These are phyloP conservation scores for Hemicentrotus pulcherrimus DNA, from an alignment of 35 echinoderm and acorn worm genomes.

Conservation along the genomic window DNA sequence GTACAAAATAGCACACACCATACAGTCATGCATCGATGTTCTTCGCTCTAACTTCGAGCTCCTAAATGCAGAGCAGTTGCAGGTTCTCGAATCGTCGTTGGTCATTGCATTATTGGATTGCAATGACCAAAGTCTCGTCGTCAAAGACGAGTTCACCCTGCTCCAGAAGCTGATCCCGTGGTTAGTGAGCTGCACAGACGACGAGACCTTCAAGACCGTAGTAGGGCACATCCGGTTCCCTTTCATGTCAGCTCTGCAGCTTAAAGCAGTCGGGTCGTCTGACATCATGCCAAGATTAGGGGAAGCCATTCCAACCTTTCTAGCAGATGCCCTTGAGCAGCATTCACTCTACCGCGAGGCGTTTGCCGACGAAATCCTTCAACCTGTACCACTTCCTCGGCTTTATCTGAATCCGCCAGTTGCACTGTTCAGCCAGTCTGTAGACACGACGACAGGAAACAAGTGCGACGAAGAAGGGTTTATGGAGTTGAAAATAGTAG, in stretches of 20 bases:
- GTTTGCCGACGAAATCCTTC: background rate
- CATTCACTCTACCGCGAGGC: conserved; percentile 37
- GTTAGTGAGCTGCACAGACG: conserved; percentile 30
- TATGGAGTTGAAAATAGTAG: background rate
- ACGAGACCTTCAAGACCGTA: conserved; percentile 18
- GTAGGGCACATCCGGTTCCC: conserved; percentile 57
- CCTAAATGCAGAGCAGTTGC: conserved; percentile 38
- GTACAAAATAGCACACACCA: conserved; percentile 48
- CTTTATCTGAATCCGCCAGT: conserved; percentile 24
- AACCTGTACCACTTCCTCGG: conserved; percentile 17
- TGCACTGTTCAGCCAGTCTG: background rate
- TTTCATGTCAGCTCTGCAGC: conserved; percentile 62
- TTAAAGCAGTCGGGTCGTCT: background rate
- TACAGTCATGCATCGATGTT: conserved; percentile 42
- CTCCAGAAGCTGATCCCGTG: conserved; percentile 50
- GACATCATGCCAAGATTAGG: background rate
- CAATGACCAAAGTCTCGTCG: conserved; percentile 51
- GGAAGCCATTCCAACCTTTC: background rate
- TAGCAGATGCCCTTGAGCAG: conserved; percentile 36
- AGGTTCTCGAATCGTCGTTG: conserved; percentile 36
- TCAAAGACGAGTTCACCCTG: conserved; percentile 63
- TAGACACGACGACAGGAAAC: background rate
- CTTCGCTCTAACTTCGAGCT: conserved; percentile 66
- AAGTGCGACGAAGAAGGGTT: background rate
- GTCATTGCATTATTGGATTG: conserved; percentile 56